Evolutionary conservation across 1,140 invertebrate species (phyloP), one percentile per base, ranked within the genome.

Genomic region (Rhyzopertha dominica): DNA sequence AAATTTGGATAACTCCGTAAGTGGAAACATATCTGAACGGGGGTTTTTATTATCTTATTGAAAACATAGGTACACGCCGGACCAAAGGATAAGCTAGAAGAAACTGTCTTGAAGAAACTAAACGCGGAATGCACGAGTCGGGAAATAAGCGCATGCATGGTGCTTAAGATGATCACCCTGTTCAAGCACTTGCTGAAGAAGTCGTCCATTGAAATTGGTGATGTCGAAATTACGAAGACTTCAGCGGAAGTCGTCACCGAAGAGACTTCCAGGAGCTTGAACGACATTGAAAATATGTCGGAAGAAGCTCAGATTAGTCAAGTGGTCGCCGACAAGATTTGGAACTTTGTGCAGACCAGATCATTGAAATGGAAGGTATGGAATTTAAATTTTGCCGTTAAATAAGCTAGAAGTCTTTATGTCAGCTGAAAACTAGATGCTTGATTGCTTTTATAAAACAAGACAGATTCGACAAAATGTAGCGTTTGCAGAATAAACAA

Each of bases 131-230:
- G 86, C 56, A 75, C 77, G 1, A 77, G 84, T 38, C 75, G 81
- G 29, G 84, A 88, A 49, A 76, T 84, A 8, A 83, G 81, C 19
- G 81, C 85, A 12, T 90, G 86, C 58, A 79, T 85, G 47, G 85
- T 87, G 73, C 68, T 86, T 3, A 87, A 88, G 65, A 62, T 87
- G 43, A 80, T 87, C 3, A 82, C 81, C 1, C 87, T 88, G 57
- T 85, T 87, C 70, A 87, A 90, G 66, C 74, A 80, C 35, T 74
- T 89, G 55, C 68, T 88, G 59, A 84, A 87, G 62, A 90, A 87
- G 44, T 80, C 83, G 0, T 78, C 80, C 31, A 75, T 88, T 51
- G 82, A 85, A 56, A 78, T 79, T 17, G 84, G 87, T 18, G 82
- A 84, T 49, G 70, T 88, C 29, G 81, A 86, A 63, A 83, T 90